Conservation (phyloP, 2,888 invertebrate species). For the Tubulanus polymorphus region DNA sequence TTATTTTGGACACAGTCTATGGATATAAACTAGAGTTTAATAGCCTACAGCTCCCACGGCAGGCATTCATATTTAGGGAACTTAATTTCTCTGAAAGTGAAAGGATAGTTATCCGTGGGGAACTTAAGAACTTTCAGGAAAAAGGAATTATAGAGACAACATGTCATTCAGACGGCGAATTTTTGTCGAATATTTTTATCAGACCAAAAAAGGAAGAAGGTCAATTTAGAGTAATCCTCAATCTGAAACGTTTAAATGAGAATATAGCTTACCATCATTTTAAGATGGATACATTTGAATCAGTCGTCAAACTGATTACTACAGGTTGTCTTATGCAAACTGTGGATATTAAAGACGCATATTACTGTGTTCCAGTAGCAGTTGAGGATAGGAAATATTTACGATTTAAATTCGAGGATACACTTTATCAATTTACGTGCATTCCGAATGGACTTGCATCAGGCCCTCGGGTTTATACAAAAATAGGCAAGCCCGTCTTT, state of each 20-base stretch:
- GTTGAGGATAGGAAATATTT: slow-evolving; percentile 14
- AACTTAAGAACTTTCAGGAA: neutral
- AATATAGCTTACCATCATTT: slow-evolving; percentile 8
- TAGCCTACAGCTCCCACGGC: too few species aligned
- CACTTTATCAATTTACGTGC: slow-evolving; percentile 12
- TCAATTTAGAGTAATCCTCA: slow-evolving; percentile 4
- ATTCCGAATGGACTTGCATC: slow-evolving; percentile 17
- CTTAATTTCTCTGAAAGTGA: too few species aligned
- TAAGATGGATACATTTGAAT: slow-evolving; percentile 18
- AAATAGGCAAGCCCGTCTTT: slow-evolving; percentile 20
- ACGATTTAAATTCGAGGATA: slow-evolving; percentile 16
- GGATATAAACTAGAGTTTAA: too few species aligned
- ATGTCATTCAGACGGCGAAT: neutral
- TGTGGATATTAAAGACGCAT: slow-evolving; percentile 18
- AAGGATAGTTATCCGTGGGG: neutral
- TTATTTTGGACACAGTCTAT: too few species aligned
- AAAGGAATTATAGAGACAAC: neutral
- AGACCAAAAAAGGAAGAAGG: slow-evolving; percentile 7
- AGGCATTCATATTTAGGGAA: too few species aligned
- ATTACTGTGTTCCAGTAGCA: slow-evolving; percentile 14
- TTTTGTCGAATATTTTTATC: slow-evolving; percentile 6
- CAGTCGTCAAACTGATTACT: slow-evolving; percentile 12
- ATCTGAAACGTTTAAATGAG: slow-evolving; percentile 9
- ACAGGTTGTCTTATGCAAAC: slow-evolving; percentile 15
- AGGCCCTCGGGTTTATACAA: slow-evolving; percentile 21